Evolutionary conservation across 2,113 vertebrate species (phyloP), one percentile per base, ranked within the genome.

Genomic region (Corythoichthys haematopterus): DNA sequence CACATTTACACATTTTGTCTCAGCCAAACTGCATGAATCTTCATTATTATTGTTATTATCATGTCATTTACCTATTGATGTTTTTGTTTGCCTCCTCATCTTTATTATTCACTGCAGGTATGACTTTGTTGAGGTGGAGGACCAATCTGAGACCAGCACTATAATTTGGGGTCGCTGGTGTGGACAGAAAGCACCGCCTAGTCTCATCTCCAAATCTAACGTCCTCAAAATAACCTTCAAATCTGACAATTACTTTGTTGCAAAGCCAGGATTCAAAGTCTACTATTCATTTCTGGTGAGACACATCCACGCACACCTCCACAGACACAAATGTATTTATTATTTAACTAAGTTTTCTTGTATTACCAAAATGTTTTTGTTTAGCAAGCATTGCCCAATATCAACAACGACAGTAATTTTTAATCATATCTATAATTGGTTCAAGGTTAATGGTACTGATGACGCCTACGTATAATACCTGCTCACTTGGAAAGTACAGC

Each of bases 121-220:
- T 85, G 97, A 98, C 82, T 99, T 95, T 87, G 94, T 99, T 85
- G 95, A 97, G 88, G 94, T 98, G 81, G 96, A 97, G 85, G 97
- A 98, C 77, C 68, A 94, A 43, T 95, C 93, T 0, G 94, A 97
- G 86, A 96, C 90, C 61, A 95, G 93, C 73, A 94, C 94, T 0
- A 87, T 98, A 65, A 93, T 95, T 78, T 92, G 96, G 92, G 97
- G 97, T 37, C 92, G 95, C 28, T 99, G 96, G 96, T 99, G 97
- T 68, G 97, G 97, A 35, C 93, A 94, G 79, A 96, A 93, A 65
- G 84, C 87, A 10, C 96, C 97, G 40, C 92, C 94, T 14, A 92
- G 91, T 80, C 91, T 98, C 83, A 95, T 89, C 43, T 98, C 97
- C 46, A 95, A 92, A 88, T 93, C 89, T 83, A 97, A 95, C 88